Percentiles rank a stretch among this genome's conserved stretches.
Evolutionary conservation across 92 coral and sea anemone genomes (phyloP).

Genomic region (Metridium senile): DNA sequence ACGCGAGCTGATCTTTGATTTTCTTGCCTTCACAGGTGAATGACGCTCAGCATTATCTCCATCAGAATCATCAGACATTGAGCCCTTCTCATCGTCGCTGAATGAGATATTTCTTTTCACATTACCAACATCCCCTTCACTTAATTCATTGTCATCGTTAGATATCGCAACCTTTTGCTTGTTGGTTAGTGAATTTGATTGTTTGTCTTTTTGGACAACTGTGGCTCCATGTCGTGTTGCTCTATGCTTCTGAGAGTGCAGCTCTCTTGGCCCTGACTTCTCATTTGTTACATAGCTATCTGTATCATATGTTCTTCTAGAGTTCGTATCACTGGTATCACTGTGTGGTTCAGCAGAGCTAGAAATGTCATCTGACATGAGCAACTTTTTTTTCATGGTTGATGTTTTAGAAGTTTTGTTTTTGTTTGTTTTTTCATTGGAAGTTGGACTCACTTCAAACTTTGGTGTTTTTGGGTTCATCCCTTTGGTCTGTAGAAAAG

Average conservation of each 20-base stretch:
- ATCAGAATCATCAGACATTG: neutral
- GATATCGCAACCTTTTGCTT: neutral
- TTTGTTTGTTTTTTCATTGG: neutral
- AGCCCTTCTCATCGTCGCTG: conserved; percentile 7
- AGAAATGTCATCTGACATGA: neutral
- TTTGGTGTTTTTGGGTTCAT: conserved; percentile 39
- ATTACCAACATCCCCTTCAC: neutral
- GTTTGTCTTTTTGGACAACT: neutral
- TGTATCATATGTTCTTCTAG: neutral
- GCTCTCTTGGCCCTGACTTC: neutral
- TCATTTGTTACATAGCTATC: neutral
- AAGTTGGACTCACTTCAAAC: conserved; percentile 2
- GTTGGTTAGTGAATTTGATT: neutral
- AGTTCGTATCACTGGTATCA: neutral
- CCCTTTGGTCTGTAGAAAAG: neutral
- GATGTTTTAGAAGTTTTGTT: neutral
- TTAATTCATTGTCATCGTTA: neutral
- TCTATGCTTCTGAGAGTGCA: too few relatives aligned
- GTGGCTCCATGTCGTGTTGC: neutral
- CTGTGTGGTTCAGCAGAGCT: neutral
- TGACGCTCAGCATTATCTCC: neutral
- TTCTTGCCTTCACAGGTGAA: neutral
- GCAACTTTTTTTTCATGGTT: neutral
- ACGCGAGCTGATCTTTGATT: neutral
- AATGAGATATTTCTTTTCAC: conserved; percentile 26